Evolutionary conservation across 2,888 invertebrate genomes (phyloP).

Genomic region (Tetheella fluctuosa): DNA sequence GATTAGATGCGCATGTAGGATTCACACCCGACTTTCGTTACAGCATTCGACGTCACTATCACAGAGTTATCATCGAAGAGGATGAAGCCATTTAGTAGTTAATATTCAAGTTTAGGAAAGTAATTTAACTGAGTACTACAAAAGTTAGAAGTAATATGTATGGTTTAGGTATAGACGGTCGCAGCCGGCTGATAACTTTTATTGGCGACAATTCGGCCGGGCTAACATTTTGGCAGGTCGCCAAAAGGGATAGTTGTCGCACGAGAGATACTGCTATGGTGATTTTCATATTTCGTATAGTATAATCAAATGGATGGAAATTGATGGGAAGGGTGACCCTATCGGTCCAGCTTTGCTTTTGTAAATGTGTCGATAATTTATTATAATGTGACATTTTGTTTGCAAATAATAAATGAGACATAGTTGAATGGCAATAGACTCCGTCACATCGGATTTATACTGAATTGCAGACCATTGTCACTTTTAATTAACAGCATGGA

Average conservation of each 20-base stretch:
- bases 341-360: constrained; percentile 10
- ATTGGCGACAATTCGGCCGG: constrained; percentile 67
- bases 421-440: too few species aligned
- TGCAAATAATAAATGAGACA: neutral
- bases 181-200: constrained; percentile 59
- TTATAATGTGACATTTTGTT: neutral
- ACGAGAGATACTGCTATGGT: constrained; percentile 47
- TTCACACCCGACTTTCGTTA: too few species aligned
- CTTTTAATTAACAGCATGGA: neutral
- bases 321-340: constrained; percentile 29
- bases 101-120: neutral
- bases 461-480: neutral
- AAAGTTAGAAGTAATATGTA: constrained; percentile 28
- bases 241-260: constrained; percentile 62
- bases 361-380: constrained; percentile 8
- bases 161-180: constrained; percentile 53
- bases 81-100: neutral
- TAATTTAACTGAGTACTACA: neutral
- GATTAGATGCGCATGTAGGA: too few species aligned
- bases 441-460: neutral
- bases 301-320: constrained; percentile 33
- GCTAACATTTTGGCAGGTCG: constrained; percentile 55
- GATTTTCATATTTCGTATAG: constrained; percentile 39
- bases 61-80: too few species aligned
- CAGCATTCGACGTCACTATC: too few species aligned